These are phyloP conservation scores for Sycophila sp. DNA, from an alignment of 1,140 invertebrate species.

Conservation along the genomic window DNA sequence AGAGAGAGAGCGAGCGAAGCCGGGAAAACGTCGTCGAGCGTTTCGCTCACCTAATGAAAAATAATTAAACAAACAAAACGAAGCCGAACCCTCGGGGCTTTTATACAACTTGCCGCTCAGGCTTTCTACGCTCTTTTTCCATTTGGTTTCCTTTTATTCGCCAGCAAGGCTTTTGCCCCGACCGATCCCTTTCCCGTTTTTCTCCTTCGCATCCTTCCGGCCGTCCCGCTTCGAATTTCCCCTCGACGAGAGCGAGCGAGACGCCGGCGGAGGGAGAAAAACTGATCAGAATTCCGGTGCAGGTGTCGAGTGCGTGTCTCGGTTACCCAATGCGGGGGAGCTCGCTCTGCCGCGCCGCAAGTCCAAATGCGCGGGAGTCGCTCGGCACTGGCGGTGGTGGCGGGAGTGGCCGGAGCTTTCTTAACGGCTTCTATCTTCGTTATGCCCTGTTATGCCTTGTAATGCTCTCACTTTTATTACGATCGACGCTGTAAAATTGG, in stretches of 20 bases:
- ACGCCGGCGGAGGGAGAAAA: conserved; percentile 45
- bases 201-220: not conserved
- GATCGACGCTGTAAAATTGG: too few relatives aligned
- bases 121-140: conserved; percentile 20
- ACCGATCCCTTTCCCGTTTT: not conserved
- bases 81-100: conserved; percentile 4
- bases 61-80: conserved; percentile 33
- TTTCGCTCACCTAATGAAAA: conserved; percentile 1
- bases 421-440: too few relatives aligned
- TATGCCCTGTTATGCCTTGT: not conserved
- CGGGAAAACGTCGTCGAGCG: not conserved
- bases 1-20: not conserved
- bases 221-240: conserved; percentile 10
- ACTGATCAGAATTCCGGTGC: conserved; percentile 61
- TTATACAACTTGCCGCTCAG: not conserved
- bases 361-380: too few relatives aligned
- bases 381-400: too few relatives aligned
- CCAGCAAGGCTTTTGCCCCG: not conserved
- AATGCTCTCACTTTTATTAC: too few relatives aligned
- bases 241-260: conserved; percentile 22
- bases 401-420: too few relatives aligned
- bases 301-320: conserved; percentile 56
- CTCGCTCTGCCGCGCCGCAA: not conserved
- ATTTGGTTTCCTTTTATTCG: conserved; percentile 19
- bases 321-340: conserved; percentile 52